These are phyloP conservation scores for Drosophila antonietae DNA, from an alignment of 2,888 invertebrate genomes.

Conservation along the genomic window DNA sequence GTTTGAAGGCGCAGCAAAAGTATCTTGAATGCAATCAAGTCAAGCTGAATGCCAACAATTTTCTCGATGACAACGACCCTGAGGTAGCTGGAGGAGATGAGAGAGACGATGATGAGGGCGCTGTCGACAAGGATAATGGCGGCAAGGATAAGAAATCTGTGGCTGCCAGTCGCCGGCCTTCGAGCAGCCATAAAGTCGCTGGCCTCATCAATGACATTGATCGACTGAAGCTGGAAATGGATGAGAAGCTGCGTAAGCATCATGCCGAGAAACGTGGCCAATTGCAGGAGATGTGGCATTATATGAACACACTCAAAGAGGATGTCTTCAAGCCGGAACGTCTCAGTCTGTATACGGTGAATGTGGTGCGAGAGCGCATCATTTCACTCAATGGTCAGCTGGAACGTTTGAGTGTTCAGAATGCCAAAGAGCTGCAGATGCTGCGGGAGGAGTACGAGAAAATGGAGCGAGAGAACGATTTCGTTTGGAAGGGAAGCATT, in stretches of 20 bases:
- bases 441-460: constrained; percentile 58
- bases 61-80: constrained; percentile 50
- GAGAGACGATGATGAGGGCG: neutral
- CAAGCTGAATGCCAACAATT: constrained; percentile 81
- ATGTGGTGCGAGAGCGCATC: constrained; percentile 79
- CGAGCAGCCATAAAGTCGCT: constrained; percentile 37
- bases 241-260: constrained; percentile 64
- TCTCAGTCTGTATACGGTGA: constrained; percentile 71
- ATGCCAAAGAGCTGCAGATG: constrained; percentile 62
- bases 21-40: constrained; percentile 83
- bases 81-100: neutral
- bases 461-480: constrained; percentile 67
- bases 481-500: constrained; percentile 64
- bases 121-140: neutral
- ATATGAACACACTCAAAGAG: constrained; percentile 75
- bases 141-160: neutral
- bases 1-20: constrained; percentile 84
- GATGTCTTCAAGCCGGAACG: constrained; percentile 75
- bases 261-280: constrained; percentile 64
- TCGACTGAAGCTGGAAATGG: constrained; percentile 68
- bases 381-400: constrained; percentile 76
- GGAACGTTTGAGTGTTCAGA: constrained; percentile 71
- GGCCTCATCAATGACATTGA: constrained; percentile 79
- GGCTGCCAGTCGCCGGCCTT: constrained; percentile 28
- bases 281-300: constrained; percentile 81